Conservation (phyloP, 2,797 vertebrate species). For the Cheracebus regulus region DNA sequence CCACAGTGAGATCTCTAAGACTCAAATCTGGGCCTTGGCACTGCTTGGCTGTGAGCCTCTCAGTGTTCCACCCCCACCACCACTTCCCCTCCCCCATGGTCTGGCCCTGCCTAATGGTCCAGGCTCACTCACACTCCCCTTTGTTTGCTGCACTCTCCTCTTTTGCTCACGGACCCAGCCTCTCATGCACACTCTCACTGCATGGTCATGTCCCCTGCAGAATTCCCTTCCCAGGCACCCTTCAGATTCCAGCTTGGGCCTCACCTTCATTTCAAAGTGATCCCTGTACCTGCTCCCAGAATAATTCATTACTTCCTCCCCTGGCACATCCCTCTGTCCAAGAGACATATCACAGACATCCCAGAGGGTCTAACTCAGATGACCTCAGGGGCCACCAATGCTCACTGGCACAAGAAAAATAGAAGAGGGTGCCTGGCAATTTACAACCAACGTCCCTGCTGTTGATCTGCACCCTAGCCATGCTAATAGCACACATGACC, state of each 20-base stretch:
- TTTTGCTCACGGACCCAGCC: background rate
- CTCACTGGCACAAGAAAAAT: background rate
- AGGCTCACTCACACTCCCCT: background rate
- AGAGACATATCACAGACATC: background rate
- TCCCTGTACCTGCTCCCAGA: background rate
- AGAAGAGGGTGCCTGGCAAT: background rate
- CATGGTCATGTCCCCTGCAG: background rate
- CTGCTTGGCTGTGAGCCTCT: background rate
- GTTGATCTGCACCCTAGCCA: background rate
- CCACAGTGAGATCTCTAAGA: background rate
- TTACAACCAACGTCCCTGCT: background rate
- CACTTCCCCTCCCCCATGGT: too few relatives aligned
- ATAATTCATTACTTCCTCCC: background rate
- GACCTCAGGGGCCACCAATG: background rate
- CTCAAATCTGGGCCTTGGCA: background rate
- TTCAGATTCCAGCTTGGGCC: background rate
- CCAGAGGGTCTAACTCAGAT: background rate
- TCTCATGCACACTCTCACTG: background rate
- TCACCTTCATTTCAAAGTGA: background rate
- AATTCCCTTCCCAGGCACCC: background rate
- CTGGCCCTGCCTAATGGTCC: background rate
- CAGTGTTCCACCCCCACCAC: too few relatives aligned
- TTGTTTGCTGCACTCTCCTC: background rate
- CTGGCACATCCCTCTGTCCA: background rate
- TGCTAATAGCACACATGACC: background rate